A percentile compares a stretch with the other conserved stretches of the same genome.
phyloP scores from a whole-genome alignment of 2,888 invertebrate genomes.

The Diaphora mendica region DNA sequence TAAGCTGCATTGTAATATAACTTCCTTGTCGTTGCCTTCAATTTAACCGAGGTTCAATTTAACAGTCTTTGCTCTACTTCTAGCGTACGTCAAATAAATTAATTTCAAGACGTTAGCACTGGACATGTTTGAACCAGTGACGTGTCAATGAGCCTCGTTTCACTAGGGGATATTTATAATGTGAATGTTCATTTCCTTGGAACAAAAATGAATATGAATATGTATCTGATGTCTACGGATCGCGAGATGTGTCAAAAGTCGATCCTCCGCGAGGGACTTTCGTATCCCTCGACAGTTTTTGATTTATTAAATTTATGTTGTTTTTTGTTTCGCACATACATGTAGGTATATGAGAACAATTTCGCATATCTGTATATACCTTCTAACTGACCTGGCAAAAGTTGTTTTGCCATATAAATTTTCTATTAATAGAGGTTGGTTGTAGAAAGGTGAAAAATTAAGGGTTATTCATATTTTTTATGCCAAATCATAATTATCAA shows the following conservation, averaged over 20 bases:
- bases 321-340: neutral
- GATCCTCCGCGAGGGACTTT: neutral
- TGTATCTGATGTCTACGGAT: neutral
- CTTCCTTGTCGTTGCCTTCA: too few relatives aligned
- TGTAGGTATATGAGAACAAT: neutral
- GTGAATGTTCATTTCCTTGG: neutral
- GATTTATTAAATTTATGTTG: conserved; percentile 1
- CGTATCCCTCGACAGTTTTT: neutral
- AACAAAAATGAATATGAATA: neutral
- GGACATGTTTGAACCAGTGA: neutral
- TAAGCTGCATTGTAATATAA: neutral
- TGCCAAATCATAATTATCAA: too few relatives aligned
- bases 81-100: neutral
- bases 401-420: too few relatives aligned
- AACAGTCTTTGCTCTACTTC: neutral
- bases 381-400: too few relatives aligned
- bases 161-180: neutral
- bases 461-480: too few relatives aligned
- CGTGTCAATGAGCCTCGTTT: neutral
- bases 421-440: too few relatives aligned
- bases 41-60: too few relatives aligned
- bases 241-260: neutral
- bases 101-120: neutral
- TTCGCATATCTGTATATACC: too few relatives aligned
- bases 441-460: too few relatives aligned